Base-by-base conservation (phyloP, 2,797 vertebrate genomes). In the Catharus ustulatus region DNA sequence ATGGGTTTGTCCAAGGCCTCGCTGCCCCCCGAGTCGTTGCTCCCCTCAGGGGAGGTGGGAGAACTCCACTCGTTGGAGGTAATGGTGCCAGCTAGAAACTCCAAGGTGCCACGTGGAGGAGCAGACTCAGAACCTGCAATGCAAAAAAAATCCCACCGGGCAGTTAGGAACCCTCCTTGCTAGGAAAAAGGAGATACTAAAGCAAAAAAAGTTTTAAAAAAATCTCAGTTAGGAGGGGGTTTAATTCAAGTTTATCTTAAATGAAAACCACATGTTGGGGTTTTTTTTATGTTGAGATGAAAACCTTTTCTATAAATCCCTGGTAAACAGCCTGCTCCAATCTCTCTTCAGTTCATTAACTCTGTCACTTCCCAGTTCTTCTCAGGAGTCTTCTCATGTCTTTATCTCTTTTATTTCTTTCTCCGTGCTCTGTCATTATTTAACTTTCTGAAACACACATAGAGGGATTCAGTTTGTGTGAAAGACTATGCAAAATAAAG, bases 11-110 rank as follows among this genome's bases (percentile, higher is more conserved):
- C 99, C 97, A 98, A 97, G 48, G 98, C 98, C 63, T 98, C 98
- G 9, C 99, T 99, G 88, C 98, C 98, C 97, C 99, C 98, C 63
- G 99, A 99, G 97, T 99, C 98, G 79, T 98, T 99, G 98, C 98
- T 98, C 97, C 98, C 99, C 99, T 98, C 98, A 63, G 99, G 99
- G 98, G 99, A 99, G 99, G 98, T 98, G 96, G 99, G 98, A 95
- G 98, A 98, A 97, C 98, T 98, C 99, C 99, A 99, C 98, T 99
- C 99, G 49, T 99, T 98, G 98, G 99, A 99, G 98, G 98, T 99
- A 99, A 98, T 99, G 98, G 98, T 98, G 97, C 97, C 97, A 97
- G 97, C 97, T 97, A 95, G 94, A 97, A 97, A 97, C 95, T 98
- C 98, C 97, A 98, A 98, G 94, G 95, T 96, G 97, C 95, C n/a